Conservation (phyloP, 2,888 invertebrate species). For the Diplolepis rosae region DNA sequence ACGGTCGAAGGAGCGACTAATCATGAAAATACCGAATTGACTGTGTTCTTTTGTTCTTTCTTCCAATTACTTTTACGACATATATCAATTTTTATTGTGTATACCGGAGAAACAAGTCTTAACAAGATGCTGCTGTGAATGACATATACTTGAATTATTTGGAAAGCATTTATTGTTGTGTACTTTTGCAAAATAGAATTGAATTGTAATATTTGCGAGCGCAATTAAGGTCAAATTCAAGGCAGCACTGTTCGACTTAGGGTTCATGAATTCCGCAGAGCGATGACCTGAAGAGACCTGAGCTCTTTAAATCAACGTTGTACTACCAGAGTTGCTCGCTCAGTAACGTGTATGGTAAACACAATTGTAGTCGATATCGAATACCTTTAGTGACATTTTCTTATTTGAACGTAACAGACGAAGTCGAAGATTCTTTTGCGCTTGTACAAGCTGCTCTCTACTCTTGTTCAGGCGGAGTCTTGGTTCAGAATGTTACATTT, state of each 20-base stretch:
- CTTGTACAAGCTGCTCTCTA: constrained; percentile 52
- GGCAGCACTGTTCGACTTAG: constrained; percentile 23
- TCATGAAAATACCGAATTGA: constrained; percentile 55
- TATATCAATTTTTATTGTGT: constrained; percentile 64
- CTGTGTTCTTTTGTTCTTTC: constrained; percentile 60
- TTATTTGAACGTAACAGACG: constrained; percentile 28
- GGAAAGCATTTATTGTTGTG: constrained; percentile 39
- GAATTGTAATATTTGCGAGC: background rate
- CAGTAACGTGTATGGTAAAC: background rate
- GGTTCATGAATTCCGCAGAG: constrained; percentile 18
- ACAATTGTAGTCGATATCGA: constrained; percentile 23
- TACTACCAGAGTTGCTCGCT: background rate
- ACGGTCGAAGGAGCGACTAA: constrained; percentile 53
- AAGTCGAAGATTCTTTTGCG: constrained; percentile 41
- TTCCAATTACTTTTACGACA: constrained; percentile 55
- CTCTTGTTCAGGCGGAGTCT: constrained; percentile 55
- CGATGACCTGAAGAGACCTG: background rate
- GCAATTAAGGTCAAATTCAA: constrained; percentile 8
- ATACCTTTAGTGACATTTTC: constrained; percentile 27
- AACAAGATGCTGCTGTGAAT: constrained; percentile 62
- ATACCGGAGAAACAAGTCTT: constrained; percentile 65
- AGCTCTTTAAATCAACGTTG: constrained; percentile 1
- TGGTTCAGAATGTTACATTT: constrained; percentile 69
- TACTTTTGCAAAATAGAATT: constrained; percentile 13
- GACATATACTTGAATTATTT: constrained; percentile 60